Percentiles rank a stretch among this genome's conserved stretches.
Evolutionary conservation across 2,113 vertebrate species (phyloP).

Genomic region (Trochalopteron elliotii): DNA sequence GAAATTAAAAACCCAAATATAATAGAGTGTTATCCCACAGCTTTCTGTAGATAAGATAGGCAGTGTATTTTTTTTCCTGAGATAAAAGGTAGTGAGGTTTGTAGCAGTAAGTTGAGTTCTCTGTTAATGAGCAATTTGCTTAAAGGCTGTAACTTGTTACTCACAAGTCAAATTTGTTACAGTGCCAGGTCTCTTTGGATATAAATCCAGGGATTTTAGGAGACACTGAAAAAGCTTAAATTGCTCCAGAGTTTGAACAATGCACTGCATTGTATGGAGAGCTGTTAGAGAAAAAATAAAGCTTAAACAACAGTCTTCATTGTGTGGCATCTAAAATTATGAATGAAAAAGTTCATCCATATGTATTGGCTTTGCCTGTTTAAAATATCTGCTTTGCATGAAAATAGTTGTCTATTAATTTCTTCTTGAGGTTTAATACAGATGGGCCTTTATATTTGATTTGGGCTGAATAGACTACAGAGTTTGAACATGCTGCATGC

Average conservation of each 20-base stretch:
- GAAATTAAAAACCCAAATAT: neutral
- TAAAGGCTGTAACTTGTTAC: constrained; percentile 67
- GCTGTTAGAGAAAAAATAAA: constrained; percentile 28
- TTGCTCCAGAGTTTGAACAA: constrained; percentile 63
- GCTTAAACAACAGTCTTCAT: constrained; percentile 39
- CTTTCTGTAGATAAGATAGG: neutral
- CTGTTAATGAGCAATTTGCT: constrained; percentile 67
- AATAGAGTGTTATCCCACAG: neutral
- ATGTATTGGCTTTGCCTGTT: constrained; percentile 51
- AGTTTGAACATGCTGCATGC: constrained; percentile 34
- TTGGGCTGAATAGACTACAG: constrained; percentile 42
- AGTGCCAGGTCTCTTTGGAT: constrained; percentile 66
- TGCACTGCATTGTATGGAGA: constrained; percentile 55
- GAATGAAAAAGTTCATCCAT: constrained; percentile 64
- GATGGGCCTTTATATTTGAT: constrained; percentile 46
- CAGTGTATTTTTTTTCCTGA: neutral
- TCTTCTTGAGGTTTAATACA: constrained; percentile 61
- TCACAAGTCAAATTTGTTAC: constrained; percentile 64
- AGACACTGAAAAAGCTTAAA: constrained; percentile 65
- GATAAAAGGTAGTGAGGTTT: constrained; percentile 13
- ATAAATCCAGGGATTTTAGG: constrained; percentile 70
- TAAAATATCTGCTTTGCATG: constrained; percentile 66
- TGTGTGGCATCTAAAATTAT: constrained; percentile 49
- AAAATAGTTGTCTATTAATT: constrained; percentile 66
- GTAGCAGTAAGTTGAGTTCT: constrained; percentile 10